A percentile compares a stretch with the other conserved stretches of the same genome.
phyloP scores from a whole-genome alignment of 2,888 invertebrate genomes.

The Neuroscelio doddi region DNA sequence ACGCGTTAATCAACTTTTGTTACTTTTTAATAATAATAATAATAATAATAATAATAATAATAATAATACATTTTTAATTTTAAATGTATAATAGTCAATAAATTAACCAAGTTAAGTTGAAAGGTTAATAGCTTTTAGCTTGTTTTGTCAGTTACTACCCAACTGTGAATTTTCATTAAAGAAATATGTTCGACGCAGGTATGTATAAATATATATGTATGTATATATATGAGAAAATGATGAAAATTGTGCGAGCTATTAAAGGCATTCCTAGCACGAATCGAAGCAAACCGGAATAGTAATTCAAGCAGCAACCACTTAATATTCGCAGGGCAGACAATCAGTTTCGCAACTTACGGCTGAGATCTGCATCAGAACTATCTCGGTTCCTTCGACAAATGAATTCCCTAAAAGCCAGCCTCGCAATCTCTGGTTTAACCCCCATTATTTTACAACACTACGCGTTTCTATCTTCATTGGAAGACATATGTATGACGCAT shows the following conservation, averaged over 20 bases:
- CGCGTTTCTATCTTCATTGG: constrained; percentile 20
- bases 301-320: constrained; percentile 30
- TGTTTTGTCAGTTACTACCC: too few species aligned
- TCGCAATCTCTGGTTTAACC: constrained; percentile 30
- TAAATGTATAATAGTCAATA: too few species aligned
- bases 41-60: too few species aligned
- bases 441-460: constrained; percentile 25
- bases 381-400: constrained; percentile 25
- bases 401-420: constrained; percentile 32
- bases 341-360: constrained; percentile 37
- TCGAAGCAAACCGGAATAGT: constrained; percentile 30
- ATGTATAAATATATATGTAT: too few species aligned
- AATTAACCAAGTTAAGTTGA: too few species aligned
- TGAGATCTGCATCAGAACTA: constrained; percentile 35
- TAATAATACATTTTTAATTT: too few species aligned
- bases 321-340: constrained; percentile 38
- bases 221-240: constrained; percentile 33
- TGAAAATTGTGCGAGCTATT: constrained; percentile 25
- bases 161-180: too few species aligned
- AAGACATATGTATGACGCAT: constrained; percentile 22
- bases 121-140: too few species aligned
- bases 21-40: too few species aligned
- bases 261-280: constrained; percentile 36
- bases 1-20: too few species aligned
- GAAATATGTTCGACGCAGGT: too few species aligned